phyloP scores from a whole-genome alignment of 2,797 vertebrate species.

The Eremophila alpestris region DNA sequence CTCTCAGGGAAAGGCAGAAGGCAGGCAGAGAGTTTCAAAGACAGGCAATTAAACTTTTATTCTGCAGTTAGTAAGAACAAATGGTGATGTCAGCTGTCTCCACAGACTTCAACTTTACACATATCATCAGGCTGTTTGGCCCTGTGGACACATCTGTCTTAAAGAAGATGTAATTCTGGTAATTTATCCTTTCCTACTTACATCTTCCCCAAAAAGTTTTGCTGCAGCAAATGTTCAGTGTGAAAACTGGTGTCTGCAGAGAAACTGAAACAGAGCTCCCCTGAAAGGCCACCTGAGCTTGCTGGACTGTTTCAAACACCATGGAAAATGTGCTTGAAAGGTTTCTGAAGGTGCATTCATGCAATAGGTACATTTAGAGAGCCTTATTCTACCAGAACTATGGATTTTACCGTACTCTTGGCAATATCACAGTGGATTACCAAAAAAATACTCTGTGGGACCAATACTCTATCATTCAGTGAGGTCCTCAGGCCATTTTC shows the following conservation, averaged over 20 bases:
- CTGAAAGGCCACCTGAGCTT: not conserved
- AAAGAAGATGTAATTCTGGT: not conserved
- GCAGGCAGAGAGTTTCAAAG: not conserved
- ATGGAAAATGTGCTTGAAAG: not conserved
- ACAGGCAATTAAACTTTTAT: not conserved
- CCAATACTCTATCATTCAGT: not conserved
- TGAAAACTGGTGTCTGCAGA: not conserved
- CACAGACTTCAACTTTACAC: not conserved
- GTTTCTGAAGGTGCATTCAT: not conserved
- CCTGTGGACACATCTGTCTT: not conserved
- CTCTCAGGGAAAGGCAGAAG: not conserved
- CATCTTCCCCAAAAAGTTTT: not conserved
- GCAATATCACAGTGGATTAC: not conserved
- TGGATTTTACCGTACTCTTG: not conserved
- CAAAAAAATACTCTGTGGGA: not conserved
- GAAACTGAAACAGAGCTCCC: not conserved
- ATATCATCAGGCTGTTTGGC: not conserved
- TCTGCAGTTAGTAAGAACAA: not conserved
- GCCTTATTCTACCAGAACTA: not conserved
- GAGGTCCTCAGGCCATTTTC: not conserved
- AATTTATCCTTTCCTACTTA: not conserved
- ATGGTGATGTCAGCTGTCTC: not conserved
- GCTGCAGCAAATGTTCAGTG: not conserved
- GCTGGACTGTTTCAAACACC: not conserved
- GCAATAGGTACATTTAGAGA: not conserved